Evolutionary conservation across 2,113 vertebrate genomes (phyloP).

Genomic region (Coptodon bakossiorum): DNA sequence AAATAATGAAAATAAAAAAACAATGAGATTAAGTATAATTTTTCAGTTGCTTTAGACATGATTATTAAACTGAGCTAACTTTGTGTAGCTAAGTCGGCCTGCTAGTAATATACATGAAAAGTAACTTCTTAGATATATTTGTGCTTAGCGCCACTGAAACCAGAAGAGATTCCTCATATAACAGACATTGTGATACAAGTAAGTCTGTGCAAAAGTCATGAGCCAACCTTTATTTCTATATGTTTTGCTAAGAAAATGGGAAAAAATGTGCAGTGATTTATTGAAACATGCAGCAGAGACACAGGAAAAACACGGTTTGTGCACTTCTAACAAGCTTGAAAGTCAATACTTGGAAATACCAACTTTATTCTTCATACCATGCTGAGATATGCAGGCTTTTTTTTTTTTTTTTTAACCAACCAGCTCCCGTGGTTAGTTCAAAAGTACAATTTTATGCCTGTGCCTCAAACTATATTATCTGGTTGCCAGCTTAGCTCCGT

Average conservation of each 20-base stretch:
- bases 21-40: background rate
- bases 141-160: background rate
- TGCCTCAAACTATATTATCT: background rate
- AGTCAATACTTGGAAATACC: background rate
- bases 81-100: background rate
- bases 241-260: background rate
- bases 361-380: background rate
- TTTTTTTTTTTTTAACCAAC: too few species aligned
- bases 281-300: background rate
- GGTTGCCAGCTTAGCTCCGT: background rate
- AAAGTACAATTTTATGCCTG: background rate
- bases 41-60: background rate
- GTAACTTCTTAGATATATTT: background rate
- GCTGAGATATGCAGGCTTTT: too few species aligned
- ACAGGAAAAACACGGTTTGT: background rate
- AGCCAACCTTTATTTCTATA: background rate
- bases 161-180: background rate
- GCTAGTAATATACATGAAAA: background rate
- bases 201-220: background rate
- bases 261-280: background rate
- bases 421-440: background rate
- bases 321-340: background rate
- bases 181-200: background rate
- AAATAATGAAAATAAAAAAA: background rate
- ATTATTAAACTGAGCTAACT: background rate